Evolutionary conservation across 2,113 vertebrate genomes (phyloP), one percentile per base, ranked within the genome.

Genomic region (Hoplias malabaricus): DNA sequence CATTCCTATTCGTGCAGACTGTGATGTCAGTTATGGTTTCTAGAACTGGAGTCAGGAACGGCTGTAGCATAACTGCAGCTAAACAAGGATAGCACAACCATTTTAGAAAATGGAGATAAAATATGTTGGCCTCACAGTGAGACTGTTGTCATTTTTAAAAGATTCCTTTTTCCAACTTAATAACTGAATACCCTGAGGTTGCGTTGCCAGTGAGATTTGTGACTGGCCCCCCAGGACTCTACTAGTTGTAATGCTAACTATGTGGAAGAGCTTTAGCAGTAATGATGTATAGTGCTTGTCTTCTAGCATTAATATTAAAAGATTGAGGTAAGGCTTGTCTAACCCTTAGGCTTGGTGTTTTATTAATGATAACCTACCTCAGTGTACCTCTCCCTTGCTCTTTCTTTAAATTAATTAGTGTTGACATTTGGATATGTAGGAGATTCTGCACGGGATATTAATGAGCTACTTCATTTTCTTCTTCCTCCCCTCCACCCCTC

Each of bases 361-460:
- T 77, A 77, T 69, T 77, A 38, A 77, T 70, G 54, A 36, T 56
- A 61, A 57, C 66, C 75, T 29, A 67, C 11, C 43, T 69, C 53
- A 31, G 21, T 13, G 57, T 62, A 34, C 14, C 57, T 6, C 57
- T 62, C 57, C 16, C 14, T 62, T 31, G 2, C 33, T 77, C 13
- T 72, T 68, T 66, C 9, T 70, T 42, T 86, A 91, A 86, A 89
- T 91, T 91, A 88, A 91, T 92, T 88, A 90, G 83, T 75, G 72
- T 77, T 92, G 90, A 91, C 90, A 91, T 92, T 91, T 92, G 91
- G 82, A 79, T 84, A 84, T n/a, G n/a, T 82, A 87, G 84, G 88
- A 48, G 29, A 16, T 48, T 62, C 38, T 42, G 16, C 53, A 19
- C 42, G 40, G 33, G 29, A 65, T 75, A 21, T 77, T 77, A 61